phyloP scores from a whole-genome alignment of 53 echinoderm and acorn worm species.

The Arbacia lixula region DNA sequence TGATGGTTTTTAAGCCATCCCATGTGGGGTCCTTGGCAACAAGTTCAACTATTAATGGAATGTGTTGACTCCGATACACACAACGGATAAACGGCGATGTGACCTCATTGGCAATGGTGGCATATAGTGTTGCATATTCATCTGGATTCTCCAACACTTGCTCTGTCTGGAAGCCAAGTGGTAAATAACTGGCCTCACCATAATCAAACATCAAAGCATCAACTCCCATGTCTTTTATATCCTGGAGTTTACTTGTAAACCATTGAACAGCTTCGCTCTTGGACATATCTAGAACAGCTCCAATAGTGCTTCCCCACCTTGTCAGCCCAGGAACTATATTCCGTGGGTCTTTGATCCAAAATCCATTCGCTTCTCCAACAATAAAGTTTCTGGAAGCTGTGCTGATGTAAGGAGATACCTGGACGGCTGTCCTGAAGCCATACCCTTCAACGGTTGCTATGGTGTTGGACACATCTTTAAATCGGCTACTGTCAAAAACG shows the following conservation, averaged over 20 bases:
- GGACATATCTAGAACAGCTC: constrained; percentile 77
- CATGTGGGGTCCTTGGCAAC: constrained; percentile 66
- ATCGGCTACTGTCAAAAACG: constrained; percentile 69
- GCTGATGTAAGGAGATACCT: constrained; percentile 76
- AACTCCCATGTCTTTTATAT: constrained; percentile 35
- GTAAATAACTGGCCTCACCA: constrained; percentile 91
- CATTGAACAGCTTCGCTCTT: constrained; percentile 63
- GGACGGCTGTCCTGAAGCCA: constrained; percentile 66
- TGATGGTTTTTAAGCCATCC: constrained; percentile 79
- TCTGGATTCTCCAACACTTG: constrained; percentile 71
- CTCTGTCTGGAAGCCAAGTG: constrained; percentile 77
- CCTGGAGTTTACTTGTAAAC: constrained; percentile 64
- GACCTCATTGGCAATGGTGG: constrained; percentile 59
- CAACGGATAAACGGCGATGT: constrained; percentile 67
- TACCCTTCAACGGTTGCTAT: constrained; percentile 45
- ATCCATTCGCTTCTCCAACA: constrained; percentile 60
- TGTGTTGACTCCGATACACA: constrained; percentile 76
- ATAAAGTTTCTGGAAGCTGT: constrained; percentile 74
- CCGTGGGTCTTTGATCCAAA: constrained; percentile 79
- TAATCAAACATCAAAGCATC: constrained; percentile 87
- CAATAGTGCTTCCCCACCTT: constrained; percentile 77
- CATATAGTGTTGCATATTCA: constrained; percentile 73
- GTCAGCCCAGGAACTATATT: constrained; percentile 85
- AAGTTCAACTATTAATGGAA: constrained; percentile 65
- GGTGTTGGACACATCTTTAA: constrained; percentile 57